Evolutionary conservation across 2,113 vertebrate genomes (phyloP), one percentile per base, ranked within the genome.

Genomic region (Tychaedon coryphoeus): DNA sequence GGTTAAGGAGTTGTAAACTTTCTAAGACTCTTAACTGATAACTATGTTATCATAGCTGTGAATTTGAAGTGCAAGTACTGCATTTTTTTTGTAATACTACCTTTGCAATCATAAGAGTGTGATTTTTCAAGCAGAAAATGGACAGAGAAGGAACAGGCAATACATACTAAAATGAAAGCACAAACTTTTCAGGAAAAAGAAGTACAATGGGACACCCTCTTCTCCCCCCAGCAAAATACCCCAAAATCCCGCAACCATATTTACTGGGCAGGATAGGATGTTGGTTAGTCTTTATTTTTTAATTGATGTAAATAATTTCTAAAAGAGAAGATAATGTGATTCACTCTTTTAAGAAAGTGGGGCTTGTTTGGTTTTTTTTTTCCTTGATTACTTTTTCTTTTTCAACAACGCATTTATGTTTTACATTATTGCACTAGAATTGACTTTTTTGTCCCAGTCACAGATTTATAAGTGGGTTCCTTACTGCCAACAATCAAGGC

Each of bases 161-260:
- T 67, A 14, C 3, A 20, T 5, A 85, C 69, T 4, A 45, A 94
- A 95, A 51, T 36, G 6, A 64, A 93, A 36, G 3, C 5, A 23
- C 61, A 28, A 13, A 48, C 38, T 51, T 67, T 86, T 29, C 69
- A 84, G 36, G 7, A 25, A 53, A 56, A 26, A 58, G 20, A 54
- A 15, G 7, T 13, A 64, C 12, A 42, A 8, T 12, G 10, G 17
- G 12, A 22, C 23, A 14, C 8, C 9, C 5, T 64, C 2, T 8
- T 16, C 12, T 6, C 12, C 5, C 8, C 10, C 2, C 23, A 11
- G 2, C 4, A 40, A 56, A n/a, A 47, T 14, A 18, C 3, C 10
- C 16, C 24, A n/a, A 29, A 70, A 24, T 1, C 1, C 7, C 5
- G 14, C 6, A 19, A 2, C 12, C 6, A 20, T 12, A 18, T 78